Conservation (phyloP, 2,113 vertebrate genomes). For the Aegithalos caudatus region DNA sequence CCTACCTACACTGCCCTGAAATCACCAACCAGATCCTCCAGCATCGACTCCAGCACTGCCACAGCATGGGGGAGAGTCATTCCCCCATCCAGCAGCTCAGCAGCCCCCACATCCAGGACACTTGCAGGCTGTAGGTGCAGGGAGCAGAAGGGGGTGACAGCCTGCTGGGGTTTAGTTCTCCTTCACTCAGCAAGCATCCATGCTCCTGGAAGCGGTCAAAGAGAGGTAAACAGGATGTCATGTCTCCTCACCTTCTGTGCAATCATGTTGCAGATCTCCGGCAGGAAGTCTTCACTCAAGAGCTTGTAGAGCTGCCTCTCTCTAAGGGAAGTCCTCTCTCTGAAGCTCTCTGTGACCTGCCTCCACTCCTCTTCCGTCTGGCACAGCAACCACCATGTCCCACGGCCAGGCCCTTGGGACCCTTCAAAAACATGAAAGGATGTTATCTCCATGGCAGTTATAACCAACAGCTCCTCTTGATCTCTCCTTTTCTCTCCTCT, state of each 20-base stretch:
- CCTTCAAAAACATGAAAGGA: slow-evolving; percentile 55
- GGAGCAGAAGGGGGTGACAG: not conserved
- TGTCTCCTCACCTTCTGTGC: slow-evolving; percentile 87
- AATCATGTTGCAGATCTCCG: slow-evolving; percentile 97
- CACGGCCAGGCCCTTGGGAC: slow-evolving; percentile 77
- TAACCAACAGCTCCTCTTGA: not conserved
- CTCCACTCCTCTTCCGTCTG: slow-evolving; percentile 94
- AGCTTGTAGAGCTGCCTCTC: slow-evolving; percentile 94
- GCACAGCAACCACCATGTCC: slow-evolving; percentile 92
- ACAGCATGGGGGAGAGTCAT: not conserved
- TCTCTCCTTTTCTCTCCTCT: not conserved
- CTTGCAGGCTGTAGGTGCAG: not conserved
- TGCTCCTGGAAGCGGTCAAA: not conserved
- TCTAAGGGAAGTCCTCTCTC: slow-evolving; percentile 87
- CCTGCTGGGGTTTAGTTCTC: not conserved
- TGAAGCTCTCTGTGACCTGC: slow-evolving; percentile 90
- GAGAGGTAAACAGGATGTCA: slow-evolving; percentile 56
- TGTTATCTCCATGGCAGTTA: not conserved
- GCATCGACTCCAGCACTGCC: not conserved
- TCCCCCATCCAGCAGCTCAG: not conserved
- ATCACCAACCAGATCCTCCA: not conserved
- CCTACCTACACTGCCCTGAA: not conserved
- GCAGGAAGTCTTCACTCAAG: slow-evolving; percentile 95
- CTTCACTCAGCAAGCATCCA: not conserved
- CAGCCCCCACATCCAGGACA: not conserved